Base-by-base conservation (phyloP, 37 sponge, comb jelly and placozoan species). In the Haliclona indistincta region DNA sequence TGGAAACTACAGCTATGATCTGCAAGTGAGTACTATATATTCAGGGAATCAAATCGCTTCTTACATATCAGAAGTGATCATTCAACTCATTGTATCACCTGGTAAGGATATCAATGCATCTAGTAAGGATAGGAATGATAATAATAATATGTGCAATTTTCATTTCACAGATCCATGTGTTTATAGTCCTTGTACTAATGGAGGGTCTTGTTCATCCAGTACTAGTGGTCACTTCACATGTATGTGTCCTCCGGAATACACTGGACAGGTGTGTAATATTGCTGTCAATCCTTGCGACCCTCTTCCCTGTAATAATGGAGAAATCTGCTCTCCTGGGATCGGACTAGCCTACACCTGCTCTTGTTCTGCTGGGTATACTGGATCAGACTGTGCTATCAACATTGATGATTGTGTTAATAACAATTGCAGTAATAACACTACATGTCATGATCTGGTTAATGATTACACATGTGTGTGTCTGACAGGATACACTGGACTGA, bases 251-350 rank as follows among this genome's bases (percentile, higher is more conserved):
- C 26, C 22, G n/a, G 60, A 26, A 8, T 58, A 25, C 60, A 58
- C 60, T 58, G 60, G 60, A 20, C 7, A 20, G 7, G 28, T 25
- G 26, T 58, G 60, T 58, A n/a, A 58, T 11, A 17, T 47, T 47
- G 60, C 7, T 11, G n/a, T 52, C 39, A 67, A 77, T 63, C 56
- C 78, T 34, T 77, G 78, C 52, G 43, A 54, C 3, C 11, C 30
- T 52, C 15, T 33, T 7, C 51, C 43, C 36, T 84, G 86, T 81
- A 73, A 15, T 13, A 84, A 84, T 60, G 55, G 55, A 25, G 86
- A 54, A 13, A 33, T 60, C 54, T 35, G 49, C 64, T 38, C 15
- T 26, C n/a, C n/a, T n/a, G n/a, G n/a, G n/a, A n/a, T n/a, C n/a
- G n/a, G n/a, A n/a, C n/a, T n/a, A n/a, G 94, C 80, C 8, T 56